Conservation (phyloP, 1,140 invertebrate species). For the Pristionchus pacificus region DNA sequence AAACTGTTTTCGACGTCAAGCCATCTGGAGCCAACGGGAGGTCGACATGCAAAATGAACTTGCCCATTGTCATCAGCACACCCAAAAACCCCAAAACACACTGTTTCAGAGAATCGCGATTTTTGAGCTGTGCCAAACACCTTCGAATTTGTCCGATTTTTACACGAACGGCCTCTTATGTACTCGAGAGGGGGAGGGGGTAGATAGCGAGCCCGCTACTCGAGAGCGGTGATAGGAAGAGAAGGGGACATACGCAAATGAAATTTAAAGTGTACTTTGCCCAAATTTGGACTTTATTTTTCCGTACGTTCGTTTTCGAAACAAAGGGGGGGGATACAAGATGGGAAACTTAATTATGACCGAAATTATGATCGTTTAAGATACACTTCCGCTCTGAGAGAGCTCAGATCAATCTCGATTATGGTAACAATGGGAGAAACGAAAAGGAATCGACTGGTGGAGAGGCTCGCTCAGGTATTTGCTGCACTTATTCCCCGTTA, state of each 20-base stretch:
- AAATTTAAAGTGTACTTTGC: slow-evolving; percentile 6
- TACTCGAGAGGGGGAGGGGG: no score
- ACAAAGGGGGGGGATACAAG: background rate
- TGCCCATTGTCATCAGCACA: no score
- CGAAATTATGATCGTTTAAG: no score
- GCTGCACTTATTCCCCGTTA: background rate
- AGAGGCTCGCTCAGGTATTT: slow-evolving; percentile 2
- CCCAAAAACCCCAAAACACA: no score
- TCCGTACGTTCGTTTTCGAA: background rate
- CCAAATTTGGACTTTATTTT: background rate
- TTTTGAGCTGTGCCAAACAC: no score
- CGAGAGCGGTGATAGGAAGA: background rate
- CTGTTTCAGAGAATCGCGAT: no score
- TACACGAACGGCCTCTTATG: no score
- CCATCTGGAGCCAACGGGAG: no score
- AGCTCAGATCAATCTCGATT: slow-evolving; percentile 4
- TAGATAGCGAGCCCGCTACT: no score
- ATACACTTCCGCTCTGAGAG: slow-evolving; percentile 12
- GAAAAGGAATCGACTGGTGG: slow-evolving; percentile 4
- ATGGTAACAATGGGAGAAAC: background rate
- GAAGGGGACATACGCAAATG: slow-evolving; percentile 4
- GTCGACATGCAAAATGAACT: no score
- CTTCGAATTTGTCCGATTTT: no score
- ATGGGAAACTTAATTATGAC: background rate
- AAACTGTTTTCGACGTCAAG: no score